Evolutionary conservation across 2,797 vertebrate species (phyloP).

Genomic region (Picus viridis): DNA sequence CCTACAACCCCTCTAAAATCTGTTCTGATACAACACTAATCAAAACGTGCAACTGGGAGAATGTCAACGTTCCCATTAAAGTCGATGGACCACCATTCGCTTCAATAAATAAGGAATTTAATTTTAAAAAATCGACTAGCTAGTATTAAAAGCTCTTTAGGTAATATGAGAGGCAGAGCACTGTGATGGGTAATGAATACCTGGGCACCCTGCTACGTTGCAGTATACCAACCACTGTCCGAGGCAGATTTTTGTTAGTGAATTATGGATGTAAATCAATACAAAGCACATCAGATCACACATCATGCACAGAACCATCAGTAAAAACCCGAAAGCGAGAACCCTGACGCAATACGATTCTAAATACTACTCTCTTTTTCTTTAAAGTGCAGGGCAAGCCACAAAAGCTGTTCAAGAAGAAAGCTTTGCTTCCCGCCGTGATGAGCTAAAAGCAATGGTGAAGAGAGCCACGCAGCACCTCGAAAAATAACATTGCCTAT

Average conservation of each 20-base stretch:
- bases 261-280: not conserved
- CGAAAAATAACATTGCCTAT: fast-evolving
- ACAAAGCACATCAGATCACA: not conserved
- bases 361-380: not conserved
- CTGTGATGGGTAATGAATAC: not conserved
- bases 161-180: not conserved
- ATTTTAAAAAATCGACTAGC: not conserved
- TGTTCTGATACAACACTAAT: not conserved
- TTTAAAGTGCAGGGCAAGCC: not conserved
- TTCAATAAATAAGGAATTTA: not conserved
- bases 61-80: not conserved
- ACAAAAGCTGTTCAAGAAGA: not conserved
- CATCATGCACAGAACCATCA: not conserved
- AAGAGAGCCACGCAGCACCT: not conserved
- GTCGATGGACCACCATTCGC: not conserved
- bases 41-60: not conserved
- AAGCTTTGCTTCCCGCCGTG: fast-evolving
- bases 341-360: not conserved
- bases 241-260: fast-evolving
- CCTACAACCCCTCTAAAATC: not conserved
- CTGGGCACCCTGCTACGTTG: not conserved
- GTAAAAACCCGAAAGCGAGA: not conserved
- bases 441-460: not conserved
- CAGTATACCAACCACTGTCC: not conserved
- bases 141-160: not conserved